These are phyloP conservation scores for Hermatobates lingyangjiaoensis DNA, from an alignment of 1,140 invertebrate species.

Conservation along the genomic window DNA sequence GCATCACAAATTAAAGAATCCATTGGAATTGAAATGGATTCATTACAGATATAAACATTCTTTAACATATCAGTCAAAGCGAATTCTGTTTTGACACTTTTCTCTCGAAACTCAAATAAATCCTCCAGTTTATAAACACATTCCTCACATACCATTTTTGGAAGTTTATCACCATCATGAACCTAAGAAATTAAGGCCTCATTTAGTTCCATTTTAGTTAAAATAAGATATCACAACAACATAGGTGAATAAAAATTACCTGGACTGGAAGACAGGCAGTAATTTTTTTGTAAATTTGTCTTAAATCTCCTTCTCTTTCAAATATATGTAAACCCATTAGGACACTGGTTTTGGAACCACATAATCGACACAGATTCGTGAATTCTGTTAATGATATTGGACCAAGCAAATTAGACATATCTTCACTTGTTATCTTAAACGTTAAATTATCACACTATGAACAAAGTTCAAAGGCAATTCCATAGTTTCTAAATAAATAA, in stretches of 20 bases:
- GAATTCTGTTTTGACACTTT: constrained; percentile 31
- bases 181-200: constrained; percentile 24
- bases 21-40: background rate
- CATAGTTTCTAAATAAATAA: no score
- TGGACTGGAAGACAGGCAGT: constrained; percentile 35
- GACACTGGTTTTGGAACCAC: constrained; percentile 32
- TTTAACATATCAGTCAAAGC: constrained; percentile 12
- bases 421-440: no score
- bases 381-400: constrained; percentile 21
- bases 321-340: constrained; percentile 36
- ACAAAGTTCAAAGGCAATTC: no score
- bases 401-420: background rate
- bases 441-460: no score
- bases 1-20: constrained; percentile 1
- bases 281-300: constrained; percentile 38
- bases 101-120: constrained; percentile 36
- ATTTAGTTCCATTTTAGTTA: background rate
- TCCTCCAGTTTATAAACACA: constrained; percentile 37
- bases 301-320: constrained; percentile 30
- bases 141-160: constrained; percentile 37
- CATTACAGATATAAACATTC: constrained; percentile 7
- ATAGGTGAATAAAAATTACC: constrained; percentile 21
- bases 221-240: constrained; percentile 8
- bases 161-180: constrained; percentile 32
- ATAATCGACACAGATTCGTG: constrained; percentile 33